Base-by-base conservation (phyloP, 2,113 vertebrate species). In the Atherinomorus stipes region DNA sequence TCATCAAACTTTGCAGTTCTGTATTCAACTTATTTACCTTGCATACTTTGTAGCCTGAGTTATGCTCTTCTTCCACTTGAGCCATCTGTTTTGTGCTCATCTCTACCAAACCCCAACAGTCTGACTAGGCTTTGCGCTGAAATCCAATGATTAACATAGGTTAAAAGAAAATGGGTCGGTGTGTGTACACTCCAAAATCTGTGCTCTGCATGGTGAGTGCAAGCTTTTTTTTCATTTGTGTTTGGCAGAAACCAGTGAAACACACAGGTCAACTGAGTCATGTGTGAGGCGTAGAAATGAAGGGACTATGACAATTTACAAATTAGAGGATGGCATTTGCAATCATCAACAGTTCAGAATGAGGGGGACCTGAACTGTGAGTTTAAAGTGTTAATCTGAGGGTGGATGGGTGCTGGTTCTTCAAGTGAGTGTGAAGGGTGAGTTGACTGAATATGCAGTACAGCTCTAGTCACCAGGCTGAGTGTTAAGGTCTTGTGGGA, bases 401-500 rank as follows among this genome's bases (percentile, higher is more conserved):
- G 82, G 66, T 73, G 81, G 58, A 74, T 74, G 25, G 44, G 83
- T 89, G 90, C 69, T 56, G 28, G 69, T 71, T 85, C 50, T 61
- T 37, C 49, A 1, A 74, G 71, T 77, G 60, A 57, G 65, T 85
- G 80, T 85, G 63, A 83, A 80, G 76, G 59, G 34, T 86, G 87
- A 86, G 58, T 83, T 37, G 19, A 49, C 54, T 53, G 59, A 74
- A 62, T 51, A 66, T 54, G 70, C 25, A 7, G 58, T 21, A 4
- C 66, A 37, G 53, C 50, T 76, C 54, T 11, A 74, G 62, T 87
- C 78, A 82, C 40, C 74, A 68, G 72, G 50, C 47, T 0, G 38
- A 18, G 80, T 84, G 89, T 85, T 78, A 90, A 84, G 78, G 71
- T 79, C 79, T 67, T 56, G 88, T 89, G 80, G 90, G 89, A 85